Percentiles rank a stretch among this genome's conserved stretches.
phyloP scores from a whole-genome alignment of 2,888 invertebrate genomes.

The Sicus ferrugineus region DNA sequence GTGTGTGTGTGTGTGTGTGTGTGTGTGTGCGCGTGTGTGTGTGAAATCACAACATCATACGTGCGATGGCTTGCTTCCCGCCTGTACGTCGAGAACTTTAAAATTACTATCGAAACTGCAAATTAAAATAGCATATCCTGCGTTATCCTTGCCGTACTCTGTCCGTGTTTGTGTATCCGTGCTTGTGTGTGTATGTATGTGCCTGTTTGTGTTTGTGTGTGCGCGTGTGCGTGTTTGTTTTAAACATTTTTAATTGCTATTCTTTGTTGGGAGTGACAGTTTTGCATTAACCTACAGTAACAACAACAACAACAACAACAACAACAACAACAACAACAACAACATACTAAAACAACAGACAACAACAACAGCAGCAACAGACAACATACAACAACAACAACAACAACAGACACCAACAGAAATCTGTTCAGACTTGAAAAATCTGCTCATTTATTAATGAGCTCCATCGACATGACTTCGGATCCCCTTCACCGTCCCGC shows the following conservation, averaged over 20 bases:
- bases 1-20: conserved; percentile 19
- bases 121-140: conserved; percentile 11
- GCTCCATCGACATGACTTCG: conserved; percentile 20
- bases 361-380: neutral
- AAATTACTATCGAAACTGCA: conserved; percentile 8
- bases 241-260: conserved; percentile 28
- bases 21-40: conserved; percentile 11
- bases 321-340: neutral
- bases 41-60: neutral
- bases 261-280: conserved; percentile 23
- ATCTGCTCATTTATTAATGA: conserved; percentile 32
- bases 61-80: neutral
- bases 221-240: neutral
- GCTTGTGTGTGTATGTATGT: neutral
- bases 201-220: neutral
- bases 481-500: neutral
- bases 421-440: conserved; percentile 2
- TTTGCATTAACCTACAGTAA: conserved; percentile 25
- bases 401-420: neutral
- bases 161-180: neutral
- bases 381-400: conserved; percentile 17
- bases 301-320: conserved; percentile 9
- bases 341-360: too few species aligned
- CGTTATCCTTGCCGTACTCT: neutral
- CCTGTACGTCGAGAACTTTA: conserved; percentile 22